Evolutionary conservation across 2,113 vertebrate species (phyloP), one percentile per base, ranked within the genome.

Genomic region (Lophura nycthemera): DNA sequence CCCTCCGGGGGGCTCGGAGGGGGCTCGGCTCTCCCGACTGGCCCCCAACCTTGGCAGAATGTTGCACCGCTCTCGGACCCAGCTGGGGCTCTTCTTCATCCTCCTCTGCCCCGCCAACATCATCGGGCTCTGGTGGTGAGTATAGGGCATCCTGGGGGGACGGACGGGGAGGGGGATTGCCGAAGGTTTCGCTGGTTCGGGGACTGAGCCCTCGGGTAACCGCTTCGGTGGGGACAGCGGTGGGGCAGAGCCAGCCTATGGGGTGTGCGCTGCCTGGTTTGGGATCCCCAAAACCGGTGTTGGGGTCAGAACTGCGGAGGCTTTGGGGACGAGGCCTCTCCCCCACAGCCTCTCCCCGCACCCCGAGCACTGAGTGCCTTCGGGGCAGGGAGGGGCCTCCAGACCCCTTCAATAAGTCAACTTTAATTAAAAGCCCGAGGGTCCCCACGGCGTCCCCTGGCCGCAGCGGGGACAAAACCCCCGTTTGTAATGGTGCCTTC

Each of bases 121-220:
- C 97, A 99, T 99, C 96, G 98, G 99, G 83, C 98, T 99, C 34
- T 99, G 99, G 99, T 99, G 99, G 99, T 99, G 97, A 99, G 98
- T 98, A 96, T 54, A 54, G 90, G 54, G 43, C 91, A 56, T 45
- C 30, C 13, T 19, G 45, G 21, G 67, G n/a, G 67, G 34, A 50
- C 57, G 34, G 16, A 72, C 17, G 36, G 19, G 48, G 19, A 59
- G 70, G 69, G 61, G 48, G 7, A 8, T 40, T 64, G 45, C 30
- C 4, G 8, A 32, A 30, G 19, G 12, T 19, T 22, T 11, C 27
- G 4, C 34, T 30, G 40, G 4, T 19, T 1, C 25, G 64, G 38
- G 34, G n/a, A 79, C 29, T 21, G 30, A 20, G 24, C 13, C 29
- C 43, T 11, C 38, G 18, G 34, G 47, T 20, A 25, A 47, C 25